phyloP scores from a whole-genome alignment of 2,888 invertebrate species.

The Dryadula phaetusa region DNA sequence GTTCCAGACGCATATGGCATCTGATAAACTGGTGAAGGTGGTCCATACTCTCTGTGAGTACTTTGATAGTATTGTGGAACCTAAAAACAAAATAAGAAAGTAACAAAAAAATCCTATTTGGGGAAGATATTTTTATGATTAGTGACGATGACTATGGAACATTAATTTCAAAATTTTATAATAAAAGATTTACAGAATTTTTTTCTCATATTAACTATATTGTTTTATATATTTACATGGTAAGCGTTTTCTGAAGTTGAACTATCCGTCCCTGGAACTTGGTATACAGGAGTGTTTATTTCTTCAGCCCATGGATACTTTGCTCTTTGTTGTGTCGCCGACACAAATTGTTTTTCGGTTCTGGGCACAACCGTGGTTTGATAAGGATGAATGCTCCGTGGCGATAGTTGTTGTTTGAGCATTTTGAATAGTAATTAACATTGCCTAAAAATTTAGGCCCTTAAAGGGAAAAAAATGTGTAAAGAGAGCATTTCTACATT shows the following conservation, averaged over 20 bases:
- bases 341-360: slow-evolving; percentile 73
- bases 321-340: slow-evolving; percentile 76
- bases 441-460: slow-evolving; percentile 31
- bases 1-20: slow-evolving; percentile 74
- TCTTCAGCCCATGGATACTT: slow-evolving; percentile 81
- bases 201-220: not conserved
- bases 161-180: not conserved
- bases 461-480: not conserved
- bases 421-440: slow-evolving; percentile 53
- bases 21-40: slow-evolving; percentile 79
- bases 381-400: slow-evolving; percentile 78
- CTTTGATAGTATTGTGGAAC: slow-evolving; percentile 73
- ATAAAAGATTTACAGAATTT: not conserved
- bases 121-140: too few relatives aligned
- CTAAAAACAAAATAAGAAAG: slow-evolving; percentile 53
- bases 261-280: slow-evolving; percentile 76
- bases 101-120: not conserved
- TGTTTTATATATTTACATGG: slow-evolving; percentile 60
- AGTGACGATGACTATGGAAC: too few relatives aligned
- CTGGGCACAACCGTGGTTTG: slow-evolving; percentile 79
- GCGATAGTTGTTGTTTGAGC: slow-evolving; percentile 80
- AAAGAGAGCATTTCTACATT: slow-evolving; percentile 1
- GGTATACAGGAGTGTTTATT: slow-evolving; percentile 68
- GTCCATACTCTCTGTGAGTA: slow-evolving; percentile 65
- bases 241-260: slow-evolving; percentile 80